Percentiles rank a stretch among this genome's conserved stretches.
Conservation (phyloP, 2,888 invertebrate genomes). For the Philonicus albiceps region DNA sequence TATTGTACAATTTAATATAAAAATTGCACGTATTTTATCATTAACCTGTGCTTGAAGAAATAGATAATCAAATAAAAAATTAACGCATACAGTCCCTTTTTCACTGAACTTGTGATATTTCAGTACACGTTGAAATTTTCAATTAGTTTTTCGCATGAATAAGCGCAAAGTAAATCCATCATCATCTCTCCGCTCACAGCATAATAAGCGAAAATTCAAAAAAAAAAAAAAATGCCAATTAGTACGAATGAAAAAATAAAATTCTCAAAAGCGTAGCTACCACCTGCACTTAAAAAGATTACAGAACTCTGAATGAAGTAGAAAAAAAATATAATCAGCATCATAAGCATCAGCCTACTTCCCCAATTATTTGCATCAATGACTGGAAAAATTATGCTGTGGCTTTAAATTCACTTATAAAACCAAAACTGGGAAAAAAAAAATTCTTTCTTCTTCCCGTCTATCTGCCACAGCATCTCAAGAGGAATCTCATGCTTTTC, state of each 20-base stretch:
- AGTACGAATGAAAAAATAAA: not conserved
- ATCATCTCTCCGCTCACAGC: not conserved
- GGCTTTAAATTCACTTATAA: conserved; percentile 15
- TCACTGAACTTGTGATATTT: not conserved
- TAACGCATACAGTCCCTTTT: not conserved
- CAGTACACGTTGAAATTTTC: not conserved
- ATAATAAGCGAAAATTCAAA: not conserved
- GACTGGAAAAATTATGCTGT: conserved; percentile 25
- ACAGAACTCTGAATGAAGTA: not conserved
- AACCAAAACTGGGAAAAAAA: not conserved
- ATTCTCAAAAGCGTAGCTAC: not conserved
- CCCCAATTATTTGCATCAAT: conserved; percentile 35
- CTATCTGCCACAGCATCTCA: not conserved
- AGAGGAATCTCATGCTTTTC: not conserved
- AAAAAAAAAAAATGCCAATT: not conserved
- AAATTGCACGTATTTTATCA: too few species aligned
- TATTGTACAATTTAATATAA: too few species aligned
- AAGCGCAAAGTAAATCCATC: not conserved
- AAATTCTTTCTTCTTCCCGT: not conserved
- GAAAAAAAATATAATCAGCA: not conserved
- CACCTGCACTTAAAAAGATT: not conserved
- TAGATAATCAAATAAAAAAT: not conserved
- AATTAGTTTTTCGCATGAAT: not conserved
- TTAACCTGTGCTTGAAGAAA: not conserved
- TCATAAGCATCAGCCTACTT: conserved; percentile 4